Evolutionary conservation across 2,113 vertebrate genomes (phyloP).

Genomic region (Actenoides lindsayi): DNA sequence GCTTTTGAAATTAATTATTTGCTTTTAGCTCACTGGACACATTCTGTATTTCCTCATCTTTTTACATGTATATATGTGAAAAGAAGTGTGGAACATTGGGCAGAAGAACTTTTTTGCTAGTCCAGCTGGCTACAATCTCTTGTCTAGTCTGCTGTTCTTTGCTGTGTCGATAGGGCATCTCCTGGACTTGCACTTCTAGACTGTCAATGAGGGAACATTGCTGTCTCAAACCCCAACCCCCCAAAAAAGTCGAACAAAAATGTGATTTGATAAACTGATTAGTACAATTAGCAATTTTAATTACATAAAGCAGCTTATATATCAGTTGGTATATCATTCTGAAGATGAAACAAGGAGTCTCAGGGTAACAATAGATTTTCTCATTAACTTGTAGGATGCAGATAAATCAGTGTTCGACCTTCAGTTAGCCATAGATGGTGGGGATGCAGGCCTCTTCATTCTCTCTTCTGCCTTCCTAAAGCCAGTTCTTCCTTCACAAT

Average conservation of each 20-base stretch:
- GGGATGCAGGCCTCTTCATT: neutral
- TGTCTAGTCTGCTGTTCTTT: neutral
- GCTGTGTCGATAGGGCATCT: neutral
- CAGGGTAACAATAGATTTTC: neutral
- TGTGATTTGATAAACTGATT: neutral
- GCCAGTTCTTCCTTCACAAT: neutral
- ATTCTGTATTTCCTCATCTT: neutral
- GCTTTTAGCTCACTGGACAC: neutral
- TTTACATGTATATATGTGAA: neutral
- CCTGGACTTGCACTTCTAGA: neutral
- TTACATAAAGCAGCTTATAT: neutral
- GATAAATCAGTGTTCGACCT: neutral
- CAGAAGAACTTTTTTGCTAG: neutral
- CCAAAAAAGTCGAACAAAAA: neutral
- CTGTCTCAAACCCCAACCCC: neutral
- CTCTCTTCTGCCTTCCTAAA: neutral
- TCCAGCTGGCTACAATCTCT: neutral
- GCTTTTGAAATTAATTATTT: neutral
- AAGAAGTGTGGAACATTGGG: neutral
- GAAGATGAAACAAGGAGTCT: neutral
- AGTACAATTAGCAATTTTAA: conserved; percentile 28
- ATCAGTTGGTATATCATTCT: neutral
- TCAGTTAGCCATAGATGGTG: neutral
- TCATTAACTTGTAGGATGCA: neutral
- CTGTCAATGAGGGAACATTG: neutral